Base-by-base conservation (phyloP, 2,797 vertebrate species). In the Sebastes iracundus region DNA sequence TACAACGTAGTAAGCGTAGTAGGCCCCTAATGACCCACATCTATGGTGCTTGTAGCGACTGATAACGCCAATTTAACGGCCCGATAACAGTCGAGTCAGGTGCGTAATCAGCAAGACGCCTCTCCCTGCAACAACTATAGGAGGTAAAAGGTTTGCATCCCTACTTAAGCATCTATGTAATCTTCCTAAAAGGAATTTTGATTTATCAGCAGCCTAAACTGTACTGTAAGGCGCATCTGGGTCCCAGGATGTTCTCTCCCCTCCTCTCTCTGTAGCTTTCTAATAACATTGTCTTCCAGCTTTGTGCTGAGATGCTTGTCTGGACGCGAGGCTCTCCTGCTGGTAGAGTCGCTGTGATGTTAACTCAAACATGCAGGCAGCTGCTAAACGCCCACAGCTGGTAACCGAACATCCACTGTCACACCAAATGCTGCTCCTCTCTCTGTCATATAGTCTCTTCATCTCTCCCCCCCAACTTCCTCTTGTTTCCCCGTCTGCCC, bases 331-430 rank as follows among this genome's bases (percentile, higher is more conserved):
- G 60, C 67, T 59, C 68, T 85, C 87, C 82, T 61, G 88, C 89
- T 79, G 88, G 7, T 66, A 7, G 63, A 76, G 83, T 83, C 25
- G n/a, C 85, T 4, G 71, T 90, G 93, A 93, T 80, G 82, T 58
- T 90, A 88, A 90, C 81, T 74, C 82, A 85, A 87, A 84, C 90
- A 83, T 82, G 87, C 92, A 88, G 82, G 78, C 89, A 93, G 93
- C 92, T 92, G 92, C 87, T 92, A 91, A 90, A 88, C 81, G 84
- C 83, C 86, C 90, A 87, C 89, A 93, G 90, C 91, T 91, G 90
- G 81, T 88, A 81, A 81, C 64, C 53, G 84, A 88, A 84, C 87
- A 72, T 79, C 77, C 85, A 66, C 86, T 80, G 79, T 80, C 80
- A 77, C 73, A 79, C 65, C 69, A 33, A 72, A 77, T 76, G 71